Base-by-base conservation (phyloP, 2,888 invertebrate species). In the Lottia gigantea region DNA sequence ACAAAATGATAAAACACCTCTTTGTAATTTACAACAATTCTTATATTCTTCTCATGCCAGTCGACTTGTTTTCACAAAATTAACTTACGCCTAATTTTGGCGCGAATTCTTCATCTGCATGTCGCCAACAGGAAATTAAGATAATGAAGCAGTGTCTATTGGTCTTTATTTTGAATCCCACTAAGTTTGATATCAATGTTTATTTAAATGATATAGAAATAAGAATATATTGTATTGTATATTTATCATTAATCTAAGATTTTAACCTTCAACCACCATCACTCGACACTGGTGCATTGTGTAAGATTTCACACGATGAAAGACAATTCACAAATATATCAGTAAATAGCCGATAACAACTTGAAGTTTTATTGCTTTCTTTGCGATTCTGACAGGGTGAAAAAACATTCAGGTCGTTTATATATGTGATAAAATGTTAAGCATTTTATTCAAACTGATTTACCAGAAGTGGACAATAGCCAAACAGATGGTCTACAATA, bases 21-120 rank as follows among this genome's bases (percentile, higher is more conserved):
- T 55, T 55, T 55, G 55, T 55, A 23, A 55, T 55, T 55, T 55
- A 23, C 55, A 55, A 55, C 55, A 55, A 55, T 55, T 55, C 55
- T 23, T 55, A 23, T 23, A 55, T 55, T 55, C 55, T 55, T 55
- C 55, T 55, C 11, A 11, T 55, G 55, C 55, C 55, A 23, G 19
- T 55, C 19, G 55, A 55, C 19, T 23, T 55, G 55, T 55, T 55
- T 55, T 55, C 55, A 23, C 55, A 55, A 19, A 55, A 55, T 55
- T 55, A 23, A 55, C 55, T 55, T 19, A 23, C 23, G 8, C 23
- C 55, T 55, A 12, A 23, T 23, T 19, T 55, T 55, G 12, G 55
- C 19, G 19, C 23, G 23, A 23, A 23, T 23, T 55, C 19, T 55
- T 23, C 55, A 23, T 55, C 55, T 14, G 19, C 19, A 23, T 23